Conservation (phyloP, 2,797 vertebrate genomes). For the Passerculus sandwichensis region DNA sequence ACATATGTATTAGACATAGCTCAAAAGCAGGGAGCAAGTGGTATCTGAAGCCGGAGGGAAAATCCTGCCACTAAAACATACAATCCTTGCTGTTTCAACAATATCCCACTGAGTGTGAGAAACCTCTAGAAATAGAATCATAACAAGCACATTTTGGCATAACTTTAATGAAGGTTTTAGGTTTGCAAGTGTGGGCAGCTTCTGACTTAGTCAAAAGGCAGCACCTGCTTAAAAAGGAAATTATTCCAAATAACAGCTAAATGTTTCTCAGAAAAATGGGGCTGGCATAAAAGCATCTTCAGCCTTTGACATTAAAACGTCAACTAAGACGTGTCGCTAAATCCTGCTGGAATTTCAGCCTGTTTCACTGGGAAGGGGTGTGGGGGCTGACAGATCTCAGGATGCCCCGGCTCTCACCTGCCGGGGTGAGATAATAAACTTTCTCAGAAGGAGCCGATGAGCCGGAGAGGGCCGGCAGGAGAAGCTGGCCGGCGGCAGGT, state of each 20-base stretch:
- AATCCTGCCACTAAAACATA: slow-evolving; percentile 37
- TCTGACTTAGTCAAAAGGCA: not conserved
- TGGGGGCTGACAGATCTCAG: not conserved
- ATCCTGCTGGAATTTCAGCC: not conserved
- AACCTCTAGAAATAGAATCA: slow-evolving; percentile 34
- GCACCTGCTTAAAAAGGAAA: not conserved
- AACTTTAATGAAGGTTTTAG: not conserved
- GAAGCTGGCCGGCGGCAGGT: not conserved
- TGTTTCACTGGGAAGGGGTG: not conserved
- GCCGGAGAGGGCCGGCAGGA: rapidly evolving
- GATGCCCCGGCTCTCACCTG: not conserved
- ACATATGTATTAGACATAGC: slow-evolving; percentile 32
- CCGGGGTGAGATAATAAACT: not conserved
- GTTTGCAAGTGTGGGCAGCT: slow-evolving; percentile 1
- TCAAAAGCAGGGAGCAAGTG: not conserved
- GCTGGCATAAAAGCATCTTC: not conserved
- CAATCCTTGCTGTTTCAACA: slow-evolving; percentile 29
- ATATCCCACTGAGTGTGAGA: slow-evolving; percentile 32
- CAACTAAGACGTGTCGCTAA: not conserved
- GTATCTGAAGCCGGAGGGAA: slow-evolving; percentile 32
- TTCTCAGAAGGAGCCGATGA: rapidly evolving
- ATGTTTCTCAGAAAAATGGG: not conserved
- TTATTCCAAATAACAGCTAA: not conserved
- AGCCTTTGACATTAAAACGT: not conserved
- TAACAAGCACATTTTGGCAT: not conserved